A percentile compares a stretch with the other conserved stretches of the same genome.
These are phyloP conservation scores for Oligia latruncula DNA, from an alignment of 2,888 invertebrate species.

Conservation along the genomic window DNA sequence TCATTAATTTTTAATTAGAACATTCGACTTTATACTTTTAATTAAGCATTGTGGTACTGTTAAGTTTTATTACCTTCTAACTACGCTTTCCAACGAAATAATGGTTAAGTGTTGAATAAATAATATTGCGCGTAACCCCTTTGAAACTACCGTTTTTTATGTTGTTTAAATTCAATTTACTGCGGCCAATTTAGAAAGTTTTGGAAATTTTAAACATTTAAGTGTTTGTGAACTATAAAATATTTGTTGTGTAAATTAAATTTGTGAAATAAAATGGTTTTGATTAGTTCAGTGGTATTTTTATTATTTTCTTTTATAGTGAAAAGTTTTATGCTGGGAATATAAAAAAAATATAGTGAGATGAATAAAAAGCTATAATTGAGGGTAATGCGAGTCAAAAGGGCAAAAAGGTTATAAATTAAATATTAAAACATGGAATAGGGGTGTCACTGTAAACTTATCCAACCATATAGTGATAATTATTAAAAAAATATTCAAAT, in stretches of 20 bases:
- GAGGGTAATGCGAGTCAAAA: conserved; percentile 20
- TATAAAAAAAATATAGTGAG: conserved; percentile 21
- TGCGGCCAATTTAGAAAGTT: conserved; percentile 49
- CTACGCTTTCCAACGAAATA: conserved; percentile 48
- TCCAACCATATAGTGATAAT: not conserved
- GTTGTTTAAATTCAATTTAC: conserved; percentile 54
- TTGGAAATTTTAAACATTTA: conserved; percentile 35
- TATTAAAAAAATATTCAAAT: not conserved
- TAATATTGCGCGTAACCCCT: conserved; percentile 50
- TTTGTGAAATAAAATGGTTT: conserved; percentile 41
- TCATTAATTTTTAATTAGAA: conserved; percentile 70
- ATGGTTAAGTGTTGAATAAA: conserved; percentile 54
- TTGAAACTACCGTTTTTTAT: conserved; percentile 54
- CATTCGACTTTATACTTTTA: conserved; percentile 66
- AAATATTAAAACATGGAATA: not conserved
- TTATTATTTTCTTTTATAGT: conserved; percentile 42
- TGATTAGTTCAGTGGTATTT: conserved; percentile 47
- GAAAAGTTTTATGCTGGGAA: conserved; percentile 25
- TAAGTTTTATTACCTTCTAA: conserved; percentile 65
- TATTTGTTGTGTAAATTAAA: conserved; percentile 49
- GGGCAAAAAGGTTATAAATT: conserved; percentile 19
- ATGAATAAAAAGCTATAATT: conserved; percentile 40
- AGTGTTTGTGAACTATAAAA: conserved; percentile 34
- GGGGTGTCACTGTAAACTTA: not conserved
- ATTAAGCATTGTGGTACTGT: conserved; percentile 70